These are phyloP conservation scores for Cylindroiulus punctatus DNA, from an alignment of 2,888 invertebrate species.

Conservation along the genomic window DNA sequence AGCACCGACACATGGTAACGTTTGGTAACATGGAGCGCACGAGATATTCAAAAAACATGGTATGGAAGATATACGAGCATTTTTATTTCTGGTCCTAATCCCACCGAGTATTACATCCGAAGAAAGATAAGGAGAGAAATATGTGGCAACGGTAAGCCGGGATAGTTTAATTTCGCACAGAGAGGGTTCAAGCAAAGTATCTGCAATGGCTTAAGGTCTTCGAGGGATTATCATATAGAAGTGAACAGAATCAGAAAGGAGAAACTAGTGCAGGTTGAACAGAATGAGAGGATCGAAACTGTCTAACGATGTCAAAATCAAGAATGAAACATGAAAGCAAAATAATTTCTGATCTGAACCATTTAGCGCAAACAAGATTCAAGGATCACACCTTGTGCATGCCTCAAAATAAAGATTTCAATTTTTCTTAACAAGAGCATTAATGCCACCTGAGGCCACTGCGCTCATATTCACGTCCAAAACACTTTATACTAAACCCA, in stretches of 20 bases:
- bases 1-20: neutral
- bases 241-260: constrained; percentile 1
- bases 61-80: neutral
- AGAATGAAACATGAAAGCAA: neutral
- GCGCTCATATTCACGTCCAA: too few species aligned
- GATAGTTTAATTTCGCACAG: constrained; percentile 11
- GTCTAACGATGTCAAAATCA: neutral
- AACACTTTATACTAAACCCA: too few species aligned
- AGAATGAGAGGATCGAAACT: neutral
- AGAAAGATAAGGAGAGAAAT: constrained; percentile 20
- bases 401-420: too few species aligned
- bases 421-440: too few species aligned
- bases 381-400: too few species aligned
- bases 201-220: constrained; percentile 26
- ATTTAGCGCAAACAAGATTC: neutral
- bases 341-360: too few species aligned
- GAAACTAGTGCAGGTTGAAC: neutral
- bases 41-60: neutral
- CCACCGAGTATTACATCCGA: neutral
- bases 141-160: neutral
- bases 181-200: constrained; percentile 19
- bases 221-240: neutral
- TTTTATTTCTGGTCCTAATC: neutral
- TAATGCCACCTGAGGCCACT: too few species aligned
- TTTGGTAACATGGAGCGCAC: neutral